Conservation (phyloP, 2,113 vertebrate genomes). For the Sciurus niger region DNA sequence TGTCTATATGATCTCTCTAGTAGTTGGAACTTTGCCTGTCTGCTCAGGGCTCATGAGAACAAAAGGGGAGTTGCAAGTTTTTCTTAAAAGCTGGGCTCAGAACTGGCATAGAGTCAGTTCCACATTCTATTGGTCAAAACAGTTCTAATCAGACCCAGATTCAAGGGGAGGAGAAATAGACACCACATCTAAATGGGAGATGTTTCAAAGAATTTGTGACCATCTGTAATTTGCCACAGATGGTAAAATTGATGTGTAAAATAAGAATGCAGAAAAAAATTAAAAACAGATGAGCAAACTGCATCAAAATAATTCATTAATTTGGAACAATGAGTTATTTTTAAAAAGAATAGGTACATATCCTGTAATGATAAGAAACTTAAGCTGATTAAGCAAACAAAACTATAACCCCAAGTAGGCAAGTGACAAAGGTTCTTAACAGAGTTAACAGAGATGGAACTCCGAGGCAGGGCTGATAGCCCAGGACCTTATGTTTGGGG, state of each 20-base stretch:
- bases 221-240: conserved; percentile 39
- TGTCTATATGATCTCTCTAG: not conserved
- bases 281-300: not conserved
- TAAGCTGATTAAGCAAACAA: not conserved
- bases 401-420: not conserved
- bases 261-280: not conserved
- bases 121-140: conserved; percentile 19
- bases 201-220: not conserved
- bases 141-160: conserved; percentile 45
- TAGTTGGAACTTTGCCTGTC: not conserved
- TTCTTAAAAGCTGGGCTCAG: not conserved
- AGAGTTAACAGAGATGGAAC: not conserved
- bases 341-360: not conserved
- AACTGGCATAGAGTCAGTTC: not conserved
- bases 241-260: conserved; percentile 6
- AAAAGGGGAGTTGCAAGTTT: not conserved
- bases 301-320: not conserved
- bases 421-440: not conserved
- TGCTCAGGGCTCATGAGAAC: not conserved
- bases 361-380: not conserved
- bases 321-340: not conserved
- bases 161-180: not conserved
- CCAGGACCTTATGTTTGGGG: not conserved
- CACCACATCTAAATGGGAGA: not conserved
- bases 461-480: not conserved